These are phyloP conservation scores for Halcyon malimbica DNA, from an alignment of 2,113 vertebrate species.

Conservation along the genomic window DNA sequence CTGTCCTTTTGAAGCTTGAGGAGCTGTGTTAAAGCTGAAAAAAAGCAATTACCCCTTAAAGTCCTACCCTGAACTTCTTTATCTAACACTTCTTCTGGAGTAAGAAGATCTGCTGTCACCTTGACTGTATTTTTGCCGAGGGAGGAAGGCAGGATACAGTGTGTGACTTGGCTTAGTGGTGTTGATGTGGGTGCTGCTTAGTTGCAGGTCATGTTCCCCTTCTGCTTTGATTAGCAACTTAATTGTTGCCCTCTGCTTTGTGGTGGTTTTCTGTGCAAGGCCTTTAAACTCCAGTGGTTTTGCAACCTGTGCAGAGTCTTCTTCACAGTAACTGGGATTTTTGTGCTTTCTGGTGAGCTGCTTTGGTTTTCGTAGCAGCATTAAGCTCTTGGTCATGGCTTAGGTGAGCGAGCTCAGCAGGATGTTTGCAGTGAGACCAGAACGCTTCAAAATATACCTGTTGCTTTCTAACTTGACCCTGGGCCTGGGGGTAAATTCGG, in stretches of 20 bases:
- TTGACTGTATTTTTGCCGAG: not conserved
- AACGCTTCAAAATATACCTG: not conserved
- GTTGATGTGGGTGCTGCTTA: not conserved
- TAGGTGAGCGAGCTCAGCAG: not conserved
- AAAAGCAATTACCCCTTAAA: not conserved
- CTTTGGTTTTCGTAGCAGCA: not conserved
- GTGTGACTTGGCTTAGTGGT: not conserved
- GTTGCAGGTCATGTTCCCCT: not conserved
- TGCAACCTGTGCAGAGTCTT: not conserved
- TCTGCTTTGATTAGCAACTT: not conserved
- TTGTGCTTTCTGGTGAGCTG: not conserved
- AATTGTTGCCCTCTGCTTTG: not conserved
- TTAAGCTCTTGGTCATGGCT: not conserved
- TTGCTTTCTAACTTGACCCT: not conserved
- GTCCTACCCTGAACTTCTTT: not conserved
- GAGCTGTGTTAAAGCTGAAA: not conserved
- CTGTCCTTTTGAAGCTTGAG: not conserved
- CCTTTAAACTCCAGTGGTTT: not conserved
- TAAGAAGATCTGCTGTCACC: not conserved
- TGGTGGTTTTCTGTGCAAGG: not conserved
- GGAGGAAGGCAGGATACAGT: not conserved
- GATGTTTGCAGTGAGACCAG: not conserved
- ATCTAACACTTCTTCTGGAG: not conserved
- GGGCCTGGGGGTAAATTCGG: not conserved
- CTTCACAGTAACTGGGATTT: no score